A percentile compares a stretch with the other conserved stretches of the same genome.
Conservation (phyloP, 2,113 vertebrate species). For the Peromyscus maniculatus region DNA sequence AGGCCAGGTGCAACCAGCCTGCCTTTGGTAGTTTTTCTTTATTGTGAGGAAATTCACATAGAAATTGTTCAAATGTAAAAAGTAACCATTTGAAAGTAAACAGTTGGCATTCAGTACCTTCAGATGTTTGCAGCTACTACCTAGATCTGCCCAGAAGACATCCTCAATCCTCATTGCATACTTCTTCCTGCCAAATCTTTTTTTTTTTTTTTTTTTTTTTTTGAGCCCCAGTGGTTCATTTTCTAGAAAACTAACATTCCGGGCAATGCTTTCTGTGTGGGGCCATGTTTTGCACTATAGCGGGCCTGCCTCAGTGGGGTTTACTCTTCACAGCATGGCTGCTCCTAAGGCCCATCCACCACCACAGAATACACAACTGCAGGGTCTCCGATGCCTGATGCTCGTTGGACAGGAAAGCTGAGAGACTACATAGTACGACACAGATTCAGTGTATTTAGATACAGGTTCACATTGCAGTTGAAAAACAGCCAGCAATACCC, state of each 20-base stretch:
- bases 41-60: not conserved
- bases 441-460: not conserved
- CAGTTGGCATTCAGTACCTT: not conserved
- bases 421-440: not conserved
- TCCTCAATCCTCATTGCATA: slow-evolving; percentile 27
- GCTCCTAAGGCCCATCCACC: not conserved
- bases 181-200: not conserved
- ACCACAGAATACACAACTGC: not conserved
- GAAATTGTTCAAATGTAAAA: not conserved
- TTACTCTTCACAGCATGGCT: not conserved
- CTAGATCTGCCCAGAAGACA: not conserved
- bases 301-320: not conserved
- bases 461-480: too few species aligned
- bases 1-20: not conserved
- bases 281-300: not conserved
- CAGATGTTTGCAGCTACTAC: not conserved
- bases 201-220: slow-evolving; percentile 28
- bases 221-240: not conserved
- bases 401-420: not conserved
- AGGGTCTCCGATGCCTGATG: not conserved
- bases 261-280: not conserved
- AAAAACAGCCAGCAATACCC: not conserved
- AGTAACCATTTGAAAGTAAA: not conserved
- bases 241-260: slow-evolving; percentile 8
- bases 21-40: not conserved